These are phyloP conservation scores for Gallinago paraguaiae DNA, from an alignment of 2,113 vertebrate genomes.

Conservation along the genomic window DNA sequence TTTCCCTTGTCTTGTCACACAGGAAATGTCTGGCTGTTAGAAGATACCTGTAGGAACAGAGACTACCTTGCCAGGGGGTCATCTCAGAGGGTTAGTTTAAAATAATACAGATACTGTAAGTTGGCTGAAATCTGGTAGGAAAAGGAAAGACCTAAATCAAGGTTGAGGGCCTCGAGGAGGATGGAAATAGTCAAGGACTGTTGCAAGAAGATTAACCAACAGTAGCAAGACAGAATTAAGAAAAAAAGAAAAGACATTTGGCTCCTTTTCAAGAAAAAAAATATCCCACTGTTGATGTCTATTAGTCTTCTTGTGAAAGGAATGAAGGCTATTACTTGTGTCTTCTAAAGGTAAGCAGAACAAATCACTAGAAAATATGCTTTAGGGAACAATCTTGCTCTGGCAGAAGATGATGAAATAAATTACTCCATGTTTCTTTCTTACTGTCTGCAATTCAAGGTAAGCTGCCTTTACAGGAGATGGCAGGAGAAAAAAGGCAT, in stretches of 20 bases:
- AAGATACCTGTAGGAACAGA: background rate
- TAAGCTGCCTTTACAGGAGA: conserved; percentile 4
- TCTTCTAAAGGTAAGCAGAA: conserved; percentile 41
- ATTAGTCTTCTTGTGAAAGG: conserved; percentile 28
- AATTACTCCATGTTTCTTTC: conserved; percentile 23
- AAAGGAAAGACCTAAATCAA: background rate
- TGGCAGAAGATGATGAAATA: conserved; percentile 12
- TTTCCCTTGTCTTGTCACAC: background rate
- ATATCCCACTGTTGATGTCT: background rate
- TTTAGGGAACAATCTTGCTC: conserved; percentile 16
- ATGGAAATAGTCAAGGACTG: background rate
- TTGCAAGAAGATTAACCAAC: conserved; percentile 19
- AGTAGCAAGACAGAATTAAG: background rate
- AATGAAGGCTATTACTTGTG: conserved; percentile 30
- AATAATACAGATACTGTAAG: background rate
- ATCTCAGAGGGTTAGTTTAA: background rate
- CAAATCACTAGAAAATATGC: conserved; percentile 27
- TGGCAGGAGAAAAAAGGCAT: background rate
- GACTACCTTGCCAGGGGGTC: background rate
- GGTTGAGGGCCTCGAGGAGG: background rate
- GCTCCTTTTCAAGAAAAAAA: conserved; percentile 16
- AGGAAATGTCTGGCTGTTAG: background rate
- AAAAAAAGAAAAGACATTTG: background rate
- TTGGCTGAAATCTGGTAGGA: background rate
- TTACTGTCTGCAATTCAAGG: background rate